Conservation (phyloP, 2,113 vertebrate genomes). For the Dipodomys stephensi region DNA sequence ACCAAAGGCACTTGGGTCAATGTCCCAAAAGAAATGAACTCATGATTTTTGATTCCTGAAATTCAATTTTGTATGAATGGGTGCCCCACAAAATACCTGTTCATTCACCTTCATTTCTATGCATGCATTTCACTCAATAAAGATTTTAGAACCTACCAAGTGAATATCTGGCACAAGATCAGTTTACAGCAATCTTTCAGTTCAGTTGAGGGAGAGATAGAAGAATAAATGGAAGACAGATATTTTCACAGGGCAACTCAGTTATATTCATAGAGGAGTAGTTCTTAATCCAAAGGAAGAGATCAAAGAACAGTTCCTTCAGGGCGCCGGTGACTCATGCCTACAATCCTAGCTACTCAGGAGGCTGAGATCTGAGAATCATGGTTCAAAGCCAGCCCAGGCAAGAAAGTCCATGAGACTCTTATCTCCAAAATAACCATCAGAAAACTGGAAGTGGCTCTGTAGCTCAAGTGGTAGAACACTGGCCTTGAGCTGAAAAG, state of each 20-base stretch:
- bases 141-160: not conserved
- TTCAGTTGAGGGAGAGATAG: not conserved
- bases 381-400: too few relatives aligned
- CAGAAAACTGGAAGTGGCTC: too few relatives aligned
- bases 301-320: too few relatives aligned
- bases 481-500: too few relatives aligned
- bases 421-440: too few relatives aligned
- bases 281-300: too few relatives aligned
- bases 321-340: too few relatives aligned
- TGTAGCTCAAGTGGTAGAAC: too few relatives aligned
- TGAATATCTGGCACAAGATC: conserved; percentile 9
- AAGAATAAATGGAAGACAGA: not conserved
- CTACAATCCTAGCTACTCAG: too few relatives aligned
- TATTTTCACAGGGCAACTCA: not conserved
- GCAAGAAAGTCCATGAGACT: too few relatives aligned
- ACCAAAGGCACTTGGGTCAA: not conserved
- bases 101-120: conserved; percentile 22
- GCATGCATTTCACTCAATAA: not conserved
- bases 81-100: not conserved
- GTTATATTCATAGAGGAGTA: not conserved
- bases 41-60: not conserved
- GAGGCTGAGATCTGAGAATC: too few relatives aligned
- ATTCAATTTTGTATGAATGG: not conserved
- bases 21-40: conserved; percentile 1
- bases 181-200: not conserved